These are phyloP conservation scores for Cerceris rybyensis DNA, from an alignment of 2,888 invertebrate species.

Conservation along the genomic window DNA sequence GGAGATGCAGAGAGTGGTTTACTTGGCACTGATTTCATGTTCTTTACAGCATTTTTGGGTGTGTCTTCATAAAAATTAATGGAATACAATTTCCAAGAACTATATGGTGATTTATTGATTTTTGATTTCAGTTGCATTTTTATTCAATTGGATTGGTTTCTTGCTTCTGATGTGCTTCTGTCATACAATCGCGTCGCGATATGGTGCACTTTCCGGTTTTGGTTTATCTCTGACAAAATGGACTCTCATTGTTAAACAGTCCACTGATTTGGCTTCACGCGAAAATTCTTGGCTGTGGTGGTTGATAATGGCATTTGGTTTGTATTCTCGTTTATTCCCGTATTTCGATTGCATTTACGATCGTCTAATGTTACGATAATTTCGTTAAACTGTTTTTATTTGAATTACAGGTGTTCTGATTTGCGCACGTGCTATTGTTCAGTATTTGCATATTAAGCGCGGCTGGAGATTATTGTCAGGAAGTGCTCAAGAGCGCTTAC, in stretches of 20 bases:
- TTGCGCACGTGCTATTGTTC: constrained; percentile 92
- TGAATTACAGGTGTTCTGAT: constrained; percentile 88
- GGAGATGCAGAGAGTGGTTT: constrained; percentile 90
- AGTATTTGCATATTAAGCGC: constrained; percentile 94
- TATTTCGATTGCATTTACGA: neutral
- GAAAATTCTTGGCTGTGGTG: constrained; percentile 97
- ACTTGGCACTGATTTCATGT: constrained; percentile 96
- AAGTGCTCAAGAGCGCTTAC: constrained; percentile 92
- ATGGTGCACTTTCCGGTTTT: constrained; percentile 96
- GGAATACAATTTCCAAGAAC: neutral
- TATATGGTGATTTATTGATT: neutral
- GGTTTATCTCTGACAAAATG: constrained; percentile 96
- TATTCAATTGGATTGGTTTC: constrained; percentile 98
- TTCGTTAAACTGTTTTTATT: constrained; percentile 21
- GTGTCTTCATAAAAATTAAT: constrained; percentile 70
- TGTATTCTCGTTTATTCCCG: constrained; percentile 26
- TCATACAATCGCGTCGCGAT: constrained; percentile 95
- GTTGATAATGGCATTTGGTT: constrained; percentile 95
- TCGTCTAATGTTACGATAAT: constrained; percentile 6
- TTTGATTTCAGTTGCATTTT: constrained; percentile 90
- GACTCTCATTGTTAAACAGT: constrained; percentile 96
- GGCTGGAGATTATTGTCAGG: constrained; percentile 94
- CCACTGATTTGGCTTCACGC: constrained; percentile 92
- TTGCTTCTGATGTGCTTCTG: constrained; percentile 96
- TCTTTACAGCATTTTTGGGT: constrained; percentile 95